Evolutionary conservation across 2,888 invertebrate species (phyloP).

Genomic region (Ommatoiulus sabulosus): DNA sequence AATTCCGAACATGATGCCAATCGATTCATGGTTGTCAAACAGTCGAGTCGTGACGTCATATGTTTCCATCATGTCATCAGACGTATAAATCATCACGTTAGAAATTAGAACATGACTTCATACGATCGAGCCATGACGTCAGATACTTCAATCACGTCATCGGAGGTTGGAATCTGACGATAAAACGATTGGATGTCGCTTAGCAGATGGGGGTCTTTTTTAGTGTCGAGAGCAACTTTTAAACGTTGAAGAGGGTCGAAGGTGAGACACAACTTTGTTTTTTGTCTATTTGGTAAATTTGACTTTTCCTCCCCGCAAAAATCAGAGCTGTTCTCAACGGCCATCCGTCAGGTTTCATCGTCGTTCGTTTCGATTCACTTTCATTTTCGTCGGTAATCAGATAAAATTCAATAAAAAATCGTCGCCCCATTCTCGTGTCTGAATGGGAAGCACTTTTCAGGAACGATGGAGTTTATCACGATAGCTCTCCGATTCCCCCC

Average conservation of each 20-base stretch:
- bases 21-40: too few relatives aligned
- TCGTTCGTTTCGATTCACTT: neutral
- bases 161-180: too few relatives aligned
- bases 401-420: conserved; percentile 1
- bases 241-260: neutral
- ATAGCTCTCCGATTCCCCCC: neutral
- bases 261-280: neutral
- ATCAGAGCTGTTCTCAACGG: too few relatives aligned
- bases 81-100: too few relatives aligned
- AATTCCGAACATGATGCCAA: too few relatives aligned
- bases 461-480: neutral
- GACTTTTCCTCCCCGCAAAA: too few relatives aligned
- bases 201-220: neutral
- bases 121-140: neutral
- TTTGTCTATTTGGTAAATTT: neutral
- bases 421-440: neutral
- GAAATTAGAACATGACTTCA: neutral
- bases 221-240: neutral
- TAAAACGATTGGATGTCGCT: too few relatives aligned
- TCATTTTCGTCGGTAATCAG: conserved; percentile 2
- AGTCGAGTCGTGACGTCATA: neutral
- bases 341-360: neutral
- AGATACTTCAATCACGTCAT: too few relatives aligned
- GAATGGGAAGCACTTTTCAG: neutral
- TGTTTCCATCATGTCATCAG: too few relatives aligned